Evolutionary conservation across 2,797 vertebrate species (phyloP), one percentile per base, ranked within the genome.

Genomic region (Lacerta agilis): DNA sequence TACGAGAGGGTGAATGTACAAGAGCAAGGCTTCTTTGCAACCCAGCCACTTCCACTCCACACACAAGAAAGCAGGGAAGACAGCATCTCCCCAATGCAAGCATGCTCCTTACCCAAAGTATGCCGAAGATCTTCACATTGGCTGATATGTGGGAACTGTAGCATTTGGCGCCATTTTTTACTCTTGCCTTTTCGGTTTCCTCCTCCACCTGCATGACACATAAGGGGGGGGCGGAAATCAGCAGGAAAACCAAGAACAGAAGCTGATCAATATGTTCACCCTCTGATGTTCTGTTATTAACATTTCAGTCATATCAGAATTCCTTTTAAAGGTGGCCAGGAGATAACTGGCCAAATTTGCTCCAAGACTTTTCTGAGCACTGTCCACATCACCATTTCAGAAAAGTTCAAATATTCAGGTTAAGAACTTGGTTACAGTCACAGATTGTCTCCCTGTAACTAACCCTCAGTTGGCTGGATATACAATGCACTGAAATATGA

Each of bases 91-190:
- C 27, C 67, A 66, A 10, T 13, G 79, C 20, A 41, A 64, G 33
- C 6, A 15, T 66, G 55, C 2, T 0, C 33, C 97, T 97, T 96
- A 99, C 99, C 99, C 4, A 98, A 96, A 84, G 79, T 97, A 83
- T 98, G 98, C 64, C 98, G 98, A 33, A 99, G 97, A 90, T 99
- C 99, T 91, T 99, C 98, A 2, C 99, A 99, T 93, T 98, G 95
- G 95, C 98, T 99, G 87, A 99, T 97, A 91, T 99, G 99, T 29
- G 99, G 99, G 69, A 99, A 99, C 96, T 98, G 98, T 55, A 99
- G 97, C 98, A 99, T 98, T 97, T 99, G 98, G 91, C 99, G 98
- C 99, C 99, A 99, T 97, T 99, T 99, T 97, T 99, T 99, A 94
- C 99, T 99, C 94, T 99, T 99, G 94, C 99, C 99, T 97, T 99